Percentiles rank a stretch among this genome's conserved stretches.
phyloP scores from a whole-genome alignment of 2,113 vertebrate genomes.

The Elgaria multicarinata region DNA sequence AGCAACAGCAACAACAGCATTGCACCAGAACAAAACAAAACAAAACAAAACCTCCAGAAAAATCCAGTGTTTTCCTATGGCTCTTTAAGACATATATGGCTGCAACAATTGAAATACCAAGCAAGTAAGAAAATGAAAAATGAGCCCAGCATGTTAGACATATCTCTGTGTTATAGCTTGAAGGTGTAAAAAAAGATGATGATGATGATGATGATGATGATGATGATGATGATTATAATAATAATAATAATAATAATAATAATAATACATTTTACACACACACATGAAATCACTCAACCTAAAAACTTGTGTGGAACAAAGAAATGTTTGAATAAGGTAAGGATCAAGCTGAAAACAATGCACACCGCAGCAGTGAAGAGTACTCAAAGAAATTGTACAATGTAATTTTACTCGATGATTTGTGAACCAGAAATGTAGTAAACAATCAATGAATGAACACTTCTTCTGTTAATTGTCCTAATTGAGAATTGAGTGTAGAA shows the following conservation, averaged over 20 bases:
- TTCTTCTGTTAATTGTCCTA: neutral
- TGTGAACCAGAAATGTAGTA: neutral
- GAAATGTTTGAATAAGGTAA: neutral
- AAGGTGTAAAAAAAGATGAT: neutral
- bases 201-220: too few species aligned
- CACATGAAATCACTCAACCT: too few species aligned
- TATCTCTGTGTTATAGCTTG: neutral
- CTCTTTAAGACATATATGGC: neutral
- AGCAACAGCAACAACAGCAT: too few species aligned
- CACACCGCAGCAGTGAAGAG: too few species aligned
- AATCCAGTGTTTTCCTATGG: neutral
- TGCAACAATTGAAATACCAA: too few species aligned
- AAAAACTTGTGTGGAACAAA: neutral
- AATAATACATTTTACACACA: too few species aligned
- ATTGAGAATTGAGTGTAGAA: neutral
- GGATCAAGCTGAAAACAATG: too few species aligned
- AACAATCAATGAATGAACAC: neutral
- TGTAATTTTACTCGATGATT: neutral
- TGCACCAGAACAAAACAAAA: too few species aligned
- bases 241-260: too few species aligned
- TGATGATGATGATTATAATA: too few species aligned
- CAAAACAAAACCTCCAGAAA: neutral
- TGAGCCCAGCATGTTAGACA: neutral
- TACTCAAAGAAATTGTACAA: neutral
- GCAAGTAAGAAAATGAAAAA: neutral